These are phyloP conservation scores for Lasioglossum morio DNA, from an alignment of 2,888 invertebrate species.

Conservation along the genomic window DNA sequence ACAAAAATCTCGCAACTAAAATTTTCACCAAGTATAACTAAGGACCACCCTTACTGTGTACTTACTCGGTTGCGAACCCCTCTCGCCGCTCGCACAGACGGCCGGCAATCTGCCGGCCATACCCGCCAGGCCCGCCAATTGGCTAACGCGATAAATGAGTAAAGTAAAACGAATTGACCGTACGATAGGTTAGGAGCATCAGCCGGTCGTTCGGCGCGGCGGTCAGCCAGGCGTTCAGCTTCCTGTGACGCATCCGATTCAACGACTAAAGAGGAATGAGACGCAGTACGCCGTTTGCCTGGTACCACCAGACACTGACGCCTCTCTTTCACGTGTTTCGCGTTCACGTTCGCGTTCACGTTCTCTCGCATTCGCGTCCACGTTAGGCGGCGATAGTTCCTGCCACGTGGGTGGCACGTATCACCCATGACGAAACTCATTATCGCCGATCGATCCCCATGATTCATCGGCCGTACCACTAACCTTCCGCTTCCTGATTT, in stretches of 20 bases:
- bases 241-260: constrained; percentile 73
- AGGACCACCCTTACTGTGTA: too few relatives aligned
- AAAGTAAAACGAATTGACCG: constrained; percentile 72
- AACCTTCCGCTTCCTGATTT: constrained; percentile 61
- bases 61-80: constrained; percentile 12
- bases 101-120: constrained; percentile 57
- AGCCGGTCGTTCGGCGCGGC: constrained; percentile 49
- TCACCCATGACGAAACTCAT: constrained; percentile 54
- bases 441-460: constrained; percentile 56
- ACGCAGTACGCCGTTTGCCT: constrained; percentile 70
- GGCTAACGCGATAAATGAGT: constrained; percentile 75
- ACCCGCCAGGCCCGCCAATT: constrained; percentile 66
- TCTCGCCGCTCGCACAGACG: constrained; percentile 39
- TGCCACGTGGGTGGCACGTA: constrained; percentile 51
- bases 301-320: constrained; percentile 76
- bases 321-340: constrained; percentile 65
- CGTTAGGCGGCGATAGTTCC: background rate
- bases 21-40: too few relatives aligned
- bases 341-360: constrained; percentile 1
- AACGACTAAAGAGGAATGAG: constrained; percentile 69
- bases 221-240: constrained; percentile 68
- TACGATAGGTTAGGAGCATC: constrained; percentile 71
- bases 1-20: too few relatives aligned
- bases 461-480: constrained; percentile 56
- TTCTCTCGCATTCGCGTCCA: background rate